Percentiles rank a stretch among this genome's conserved stretches.
These are phyloP conservation scores for Pseudomyrmex concolor DNA, from an alignment of 1,140 invertebrate genomes.

Conservation along the genomic window DNA sequence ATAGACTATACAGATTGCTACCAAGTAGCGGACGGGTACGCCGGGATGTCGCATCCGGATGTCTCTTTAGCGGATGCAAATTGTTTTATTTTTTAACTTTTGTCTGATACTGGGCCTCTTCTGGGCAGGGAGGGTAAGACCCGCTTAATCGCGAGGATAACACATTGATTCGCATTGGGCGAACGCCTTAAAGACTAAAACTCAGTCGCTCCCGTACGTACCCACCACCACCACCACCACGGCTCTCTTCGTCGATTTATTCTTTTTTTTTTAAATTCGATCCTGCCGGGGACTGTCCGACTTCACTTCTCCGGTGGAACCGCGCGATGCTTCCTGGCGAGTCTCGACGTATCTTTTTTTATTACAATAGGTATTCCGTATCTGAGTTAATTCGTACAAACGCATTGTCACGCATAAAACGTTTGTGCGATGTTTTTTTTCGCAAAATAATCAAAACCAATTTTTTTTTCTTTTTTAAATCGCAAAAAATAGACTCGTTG, in stretches of 20 bases:
- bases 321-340: constrained; percentile 14
- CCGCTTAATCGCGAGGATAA: constrained; percentile 31
- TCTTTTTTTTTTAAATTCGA: constrained; percentile 49
- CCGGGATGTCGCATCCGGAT: constrained; percentile 57
- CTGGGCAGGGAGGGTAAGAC: not conserved
- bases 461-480: not conserved
- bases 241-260: constrained; percentile 64
- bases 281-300: constrained; percentile 32
- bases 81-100: constrained; percentile 49
- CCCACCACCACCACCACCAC: constrained; percentile 71
- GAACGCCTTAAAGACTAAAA: constrained; percentile 69
- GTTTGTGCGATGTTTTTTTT: not conserved
- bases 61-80: constrained; percentile 52
- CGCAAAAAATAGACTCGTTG: not conserved
- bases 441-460: not conserved
- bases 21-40: constrained; percentile 71
- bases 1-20: constrained; percentile 78
- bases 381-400: too few species aligned
- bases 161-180: constrained; percentile 40
- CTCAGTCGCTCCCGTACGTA: constrained; percentile 70
- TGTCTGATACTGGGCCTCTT: constrained; percentile 56
- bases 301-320: constrained; percentile 43
- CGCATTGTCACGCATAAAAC: too few species aligned
- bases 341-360: not conserved
- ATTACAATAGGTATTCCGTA: too few species aligned